These are phyloP conservation scores for Leucoraja ocellata DNA, from an alignment of 2,797 vertebrate species.

Conservation along the genomic window DNA sequence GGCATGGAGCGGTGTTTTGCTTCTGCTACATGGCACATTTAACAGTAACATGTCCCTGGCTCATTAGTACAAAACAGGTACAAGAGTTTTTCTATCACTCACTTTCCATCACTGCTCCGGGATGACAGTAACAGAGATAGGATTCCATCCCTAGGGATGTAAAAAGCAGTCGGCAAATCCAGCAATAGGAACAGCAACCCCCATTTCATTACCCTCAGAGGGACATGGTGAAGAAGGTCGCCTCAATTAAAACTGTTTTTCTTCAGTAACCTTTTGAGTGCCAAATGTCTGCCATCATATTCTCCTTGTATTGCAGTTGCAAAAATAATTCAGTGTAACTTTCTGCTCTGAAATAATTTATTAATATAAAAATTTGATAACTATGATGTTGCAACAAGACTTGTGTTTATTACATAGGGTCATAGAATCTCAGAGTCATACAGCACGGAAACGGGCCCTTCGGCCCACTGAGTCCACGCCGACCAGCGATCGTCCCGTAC, in stretches of 20 bases:
- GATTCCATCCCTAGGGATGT: background rate
- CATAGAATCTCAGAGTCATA: no score
- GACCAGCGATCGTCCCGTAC: no score
- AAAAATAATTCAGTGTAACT: background rate
- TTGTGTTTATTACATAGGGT: no score
- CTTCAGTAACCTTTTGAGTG: background rate
- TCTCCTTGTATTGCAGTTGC: background rate
- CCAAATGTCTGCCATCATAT: background rate
- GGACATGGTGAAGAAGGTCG: background rate
- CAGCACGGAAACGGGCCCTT: no score
- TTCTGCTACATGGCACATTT: no score
- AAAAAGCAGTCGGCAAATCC: background rate
- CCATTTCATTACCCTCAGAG: background rate
- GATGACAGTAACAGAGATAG: background rate
- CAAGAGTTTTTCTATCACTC: background rate
- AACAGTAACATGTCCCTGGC: background rate
- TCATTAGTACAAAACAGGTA: background rate
- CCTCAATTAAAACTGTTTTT: slow-evolving; percentile 3
- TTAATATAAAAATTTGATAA: background rate
- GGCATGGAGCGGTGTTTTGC: no score
- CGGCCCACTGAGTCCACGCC: no score
- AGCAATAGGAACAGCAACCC: background rate
- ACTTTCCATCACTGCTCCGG: background rate
- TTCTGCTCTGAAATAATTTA: background rate
- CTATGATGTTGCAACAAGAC: no score